Conservation (phyloP, 1,140 invertebrate species). For the Drosophila sechellia region DNA sequence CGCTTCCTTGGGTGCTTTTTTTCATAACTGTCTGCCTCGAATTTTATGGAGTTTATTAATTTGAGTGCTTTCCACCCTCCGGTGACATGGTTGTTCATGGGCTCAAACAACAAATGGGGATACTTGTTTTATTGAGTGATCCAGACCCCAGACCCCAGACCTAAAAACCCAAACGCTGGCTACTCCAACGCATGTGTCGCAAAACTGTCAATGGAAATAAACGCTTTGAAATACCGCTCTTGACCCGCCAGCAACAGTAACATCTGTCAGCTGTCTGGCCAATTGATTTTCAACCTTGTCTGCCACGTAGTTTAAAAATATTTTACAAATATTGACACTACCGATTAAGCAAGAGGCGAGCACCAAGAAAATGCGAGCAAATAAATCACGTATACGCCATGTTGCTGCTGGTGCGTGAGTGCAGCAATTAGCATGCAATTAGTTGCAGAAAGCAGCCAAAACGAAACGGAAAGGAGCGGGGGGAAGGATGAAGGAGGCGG, state of each 20-base stretch:
- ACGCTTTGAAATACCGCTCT: constrained; percentile 64
- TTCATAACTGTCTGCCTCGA: constrained; percentile 80
- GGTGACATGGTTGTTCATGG: constrained; percentile 59
- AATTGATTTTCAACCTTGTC: constrained; percentile 74
- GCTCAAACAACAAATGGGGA: constrained; percentile 53
- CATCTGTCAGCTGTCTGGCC: constrained; percentile 61
- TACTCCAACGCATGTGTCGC: constrained; percentile 72
- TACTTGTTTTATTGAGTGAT: constrained; percentile 78
- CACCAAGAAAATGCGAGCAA: constrained; percentile 13
- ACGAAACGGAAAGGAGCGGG: background rate
- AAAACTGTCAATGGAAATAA: constrained; percentile 76
- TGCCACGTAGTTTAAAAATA: constrained; percentile 79
- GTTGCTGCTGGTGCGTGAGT: constrained; percentile 35
- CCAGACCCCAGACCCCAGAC: background rate
- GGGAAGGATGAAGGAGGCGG: constrained; percentile 8
- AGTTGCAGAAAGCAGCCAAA: constrained; percentile 33
- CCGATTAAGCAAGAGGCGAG: constrained; percentile 27
- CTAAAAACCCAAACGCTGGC: background rate
- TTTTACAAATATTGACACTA: constrained; percentile 79
- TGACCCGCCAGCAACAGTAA: constrained; percentile 25
- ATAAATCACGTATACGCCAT: constrained; percentile 77
- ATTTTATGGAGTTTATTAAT: constrained; percentile 83
- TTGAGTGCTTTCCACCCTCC: constrained; percentile 77
- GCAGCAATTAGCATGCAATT: constrained; percentile 75
- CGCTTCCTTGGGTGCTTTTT: constrained; percentile 29